These are phyloP conservation scores for Ephydatia muelleri DNA, from an alignment of 37 sponge, comb jelly and placozoan species.

Conservation along the genomic window DNA sequence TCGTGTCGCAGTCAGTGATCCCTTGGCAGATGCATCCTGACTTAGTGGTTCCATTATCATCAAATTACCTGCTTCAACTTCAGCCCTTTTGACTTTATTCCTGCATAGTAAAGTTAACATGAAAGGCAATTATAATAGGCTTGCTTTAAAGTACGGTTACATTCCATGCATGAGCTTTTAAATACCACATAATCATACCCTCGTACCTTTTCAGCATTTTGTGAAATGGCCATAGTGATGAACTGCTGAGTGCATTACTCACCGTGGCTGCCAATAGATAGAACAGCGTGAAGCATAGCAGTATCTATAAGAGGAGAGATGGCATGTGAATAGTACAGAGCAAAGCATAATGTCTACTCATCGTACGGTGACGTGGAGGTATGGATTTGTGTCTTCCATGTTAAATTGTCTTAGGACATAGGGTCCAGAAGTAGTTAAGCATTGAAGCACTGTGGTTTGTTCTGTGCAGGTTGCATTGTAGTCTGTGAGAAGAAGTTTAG, in stretches of 20 bases:
- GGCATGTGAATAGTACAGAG: not conserved
- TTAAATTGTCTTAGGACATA: constrained; percentile 52
- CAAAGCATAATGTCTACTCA: not conserved
- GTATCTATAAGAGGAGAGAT: constrained; percentile 19
- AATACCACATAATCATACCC: not conserved
- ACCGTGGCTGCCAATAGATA: constrained; percentile 14
- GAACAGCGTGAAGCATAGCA: constrained; percentile 25
- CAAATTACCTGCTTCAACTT: not conserved
- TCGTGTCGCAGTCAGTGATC: not conserved
- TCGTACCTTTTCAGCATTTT: not conserved
- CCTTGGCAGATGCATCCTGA: not conserved
- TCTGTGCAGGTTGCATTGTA: constrained; percentile 9
- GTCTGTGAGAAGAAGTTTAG: constrained; percentile 26
- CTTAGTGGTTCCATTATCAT: not conserved
- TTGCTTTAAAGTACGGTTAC: no score
- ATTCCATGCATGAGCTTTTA: no score
- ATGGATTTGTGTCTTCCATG: constrained; percentile 58
- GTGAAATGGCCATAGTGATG: not conserved
- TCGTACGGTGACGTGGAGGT: constrained; percentile 44
- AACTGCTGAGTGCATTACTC: not conserved
- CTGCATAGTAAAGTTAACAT: not conserved
- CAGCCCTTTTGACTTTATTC: not conserved
- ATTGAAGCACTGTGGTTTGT: constrained; percentile 54
- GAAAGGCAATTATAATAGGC: no score
- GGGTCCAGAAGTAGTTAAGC: constrained; percentile 37